Conservation (phyloP, 2,797 vertebrate species). For the Acipenser oxyrinchus region DNA sequence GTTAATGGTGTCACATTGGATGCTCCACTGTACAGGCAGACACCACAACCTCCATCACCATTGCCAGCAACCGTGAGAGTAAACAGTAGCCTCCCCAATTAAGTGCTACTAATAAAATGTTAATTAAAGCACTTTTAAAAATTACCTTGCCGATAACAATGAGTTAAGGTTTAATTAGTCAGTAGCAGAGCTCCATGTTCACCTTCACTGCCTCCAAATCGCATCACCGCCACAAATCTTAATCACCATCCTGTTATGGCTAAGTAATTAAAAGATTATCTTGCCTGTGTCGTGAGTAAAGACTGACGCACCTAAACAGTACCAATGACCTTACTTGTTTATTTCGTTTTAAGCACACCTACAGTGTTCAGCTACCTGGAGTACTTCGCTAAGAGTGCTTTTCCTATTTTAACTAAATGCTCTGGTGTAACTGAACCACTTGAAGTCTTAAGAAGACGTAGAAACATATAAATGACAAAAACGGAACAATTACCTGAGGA, state of each 20-base stretch:
- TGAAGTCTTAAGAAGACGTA: slow-evolving; percentile 20
- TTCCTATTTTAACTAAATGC: background rate
- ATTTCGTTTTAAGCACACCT: background rate
- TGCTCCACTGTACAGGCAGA: slow-evolving; percentile 30
- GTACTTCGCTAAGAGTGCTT: too few species aligned
- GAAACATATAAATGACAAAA: too few species aligned
- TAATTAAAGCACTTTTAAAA: slow-evolving; percentile 54
- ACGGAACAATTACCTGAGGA: too few species aligned
- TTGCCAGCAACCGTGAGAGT: slow-evolving; percentile 29
- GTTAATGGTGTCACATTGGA: slow-evolving; percentile 45
- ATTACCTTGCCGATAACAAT: slow-evolving; percentile 47
- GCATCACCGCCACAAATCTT: slow-evolving; percentile 31
- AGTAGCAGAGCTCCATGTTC: slow-evolving; percentile 40
- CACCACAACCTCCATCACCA: slow-evolving; percentile 25
- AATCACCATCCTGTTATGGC: slow-evolving; percentile 30
- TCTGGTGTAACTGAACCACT: slow-evolving; percentile 7
- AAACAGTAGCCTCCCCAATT: slow-evolving; percentile 49
- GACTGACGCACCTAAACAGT: slow-evolving; percentile 25
- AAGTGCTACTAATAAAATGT: slow-evolving; percentile 50
- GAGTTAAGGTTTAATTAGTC: slow-evolving; percentile 58
- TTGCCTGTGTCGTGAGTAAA: slow-evolving; percentile 34
- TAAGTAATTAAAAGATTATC: slow-evolving; percentile 36
- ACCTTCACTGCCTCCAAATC: slow-evolving; percentile 41
- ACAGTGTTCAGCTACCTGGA: background rate
- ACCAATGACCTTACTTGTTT: slow-evolving; percentile 20